These are phyloP conservation scores for Erebia aethiops DNA, from an alignment of 2,888 invertebrate genomes.

Conservation along the genomic window DNA sequence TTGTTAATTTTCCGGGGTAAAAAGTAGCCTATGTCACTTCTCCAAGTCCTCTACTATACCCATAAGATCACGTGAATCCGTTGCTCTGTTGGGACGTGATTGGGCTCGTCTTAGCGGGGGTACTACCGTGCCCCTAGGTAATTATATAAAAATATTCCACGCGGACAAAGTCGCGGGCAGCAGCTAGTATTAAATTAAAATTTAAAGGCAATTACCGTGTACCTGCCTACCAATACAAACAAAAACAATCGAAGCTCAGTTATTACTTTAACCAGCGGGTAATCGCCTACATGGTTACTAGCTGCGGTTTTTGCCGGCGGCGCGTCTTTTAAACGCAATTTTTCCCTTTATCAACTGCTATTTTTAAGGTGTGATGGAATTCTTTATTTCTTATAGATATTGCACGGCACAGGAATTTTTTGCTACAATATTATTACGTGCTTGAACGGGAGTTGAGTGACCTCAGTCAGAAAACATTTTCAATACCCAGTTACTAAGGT, in stretches of 20 bases:
- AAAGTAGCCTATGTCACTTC: too few species aligned
- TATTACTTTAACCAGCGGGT: conserved; percentile 53
- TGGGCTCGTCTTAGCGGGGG: too few species aligned
- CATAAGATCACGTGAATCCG: too few species aligned
- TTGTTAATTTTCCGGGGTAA: too few species aligned
- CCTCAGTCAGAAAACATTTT: background rate
- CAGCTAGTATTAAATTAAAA: background rate
- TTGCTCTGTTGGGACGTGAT: too few species aligned
- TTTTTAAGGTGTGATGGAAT: conserved; percentile 43
- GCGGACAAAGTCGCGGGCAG: too few species aligned
- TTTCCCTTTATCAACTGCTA: conserved; percentile 57
- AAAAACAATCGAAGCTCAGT: conserved; percentile 54
- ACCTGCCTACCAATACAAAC: conserved; percentile 22
- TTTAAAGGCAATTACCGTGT: conserved; percentile 21
- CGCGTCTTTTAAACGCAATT: conserved; percentile 55
- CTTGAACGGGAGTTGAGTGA: background rate
- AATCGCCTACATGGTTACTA: conserved; percentile 47
- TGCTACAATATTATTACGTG: background rate
- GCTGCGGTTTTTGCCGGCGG: conserved; percentile 62
- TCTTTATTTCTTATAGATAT: conserved; percentile 29
- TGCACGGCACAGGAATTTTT: background rate
- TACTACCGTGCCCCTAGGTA: too few species aligned
- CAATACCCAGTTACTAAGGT: background rate
- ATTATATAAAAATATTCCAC: too few species aligned
- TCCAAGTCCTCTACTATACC: too few species aligned